These are phyloP conservation scores for Cheilosia pagana DNA, from an alignment of 2,888 invertebrate species.

Conservation along the genomic window DNA sequence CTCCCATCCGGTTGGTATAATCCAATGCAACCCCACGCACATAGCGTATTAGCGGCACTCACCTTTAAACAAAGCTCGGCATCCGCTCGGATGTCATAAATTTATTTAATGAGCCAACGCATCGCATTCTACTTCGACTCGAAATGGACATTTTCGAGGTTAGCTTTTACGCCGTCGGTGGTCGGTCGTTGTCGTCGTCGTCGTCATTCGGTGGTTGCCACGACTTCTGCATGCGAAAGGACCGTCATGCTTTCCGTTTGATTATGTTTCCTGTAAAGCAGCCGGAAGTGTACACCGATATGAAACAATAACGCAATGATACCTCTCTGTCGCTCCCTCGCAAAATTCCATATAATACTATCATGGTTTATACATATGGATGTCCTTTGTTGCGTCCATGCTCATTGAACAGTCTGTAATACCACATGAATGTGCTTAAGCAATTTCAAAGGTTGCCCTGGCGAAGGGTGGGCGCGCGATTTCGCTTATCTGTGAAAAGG, in stretches of 20 bases:
- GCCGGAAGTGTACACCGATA: conserved; percentile 64
- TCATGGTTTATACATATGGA: conserved; percentile 5
- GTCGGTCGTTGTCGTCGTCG: too few species aligned
- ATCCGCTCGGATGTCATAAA: conserved; percentile 71
- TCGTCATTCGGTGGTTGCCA: neutral
- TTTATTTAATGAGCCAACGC: conserved; percentile 68
- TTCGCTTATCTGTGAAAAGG: conserved; percentile 35
- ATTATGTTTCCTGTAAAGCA: conserved; percentile 65
- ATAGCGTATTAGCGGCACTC: conserved; percentile 39
- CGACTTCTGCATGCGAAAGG: conserved; percentile 32
- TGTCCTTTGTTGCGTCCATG: conserved; percentile 50
- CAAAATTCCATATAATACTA: conserved; percentile 1
- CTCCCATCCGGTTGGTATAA: conserved; percentile 36
- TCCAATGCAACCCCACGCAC: conserved; percentile 39
- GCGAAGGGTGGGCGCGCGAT: conserved; percentile 4
- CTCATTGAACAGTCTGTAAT: conserved; percentile 41
- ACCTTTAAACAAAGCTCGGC: conserved; percentile 50
- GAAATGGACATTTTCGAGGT: conserved; percentile 51
- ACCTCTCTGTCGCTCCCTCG: neutral
- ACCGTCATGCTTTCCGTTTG: conserved; percentile 63
- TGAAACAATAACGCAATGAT: conserved; percentile 59
- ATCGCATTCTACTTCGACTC: conserved; percentile 44
- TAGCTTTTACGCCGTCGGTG: neutral
- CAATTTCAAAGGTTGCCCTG: conserved; percentile 30
- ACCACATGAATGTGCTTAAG: conserved; percentile 53